A percentile compares a stretch with the other conserved stretches of the same genome.
Conservation (phyloP, 2,113 vertebrate species). For the Phoenicopterus ruber region DNA sequence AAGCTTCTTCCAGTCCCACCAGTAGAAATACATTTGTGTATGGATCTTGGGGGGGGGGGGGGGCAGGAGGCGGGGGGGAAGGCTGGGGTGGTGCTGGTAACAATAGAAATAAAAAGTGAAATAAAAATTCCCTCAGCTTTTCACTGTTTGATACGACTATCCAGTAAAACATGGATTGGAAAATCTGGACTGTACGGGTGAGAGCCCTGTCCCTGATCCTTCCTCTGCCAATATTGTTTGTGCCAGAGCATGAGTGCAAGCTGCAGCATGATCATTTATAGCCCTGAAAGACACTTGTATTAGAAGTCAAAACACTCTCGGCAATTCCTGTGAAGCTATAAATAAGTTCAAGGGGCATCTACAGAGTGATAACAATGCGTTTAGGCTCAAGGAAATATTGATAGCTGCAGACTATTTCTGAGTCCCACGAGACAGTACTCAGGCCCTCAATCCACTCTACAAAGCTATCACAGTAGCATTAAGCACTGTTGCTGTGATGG, state of each 20-base stretch:
- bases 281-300: not conserved
- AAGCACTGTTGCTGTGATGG: not conserved
- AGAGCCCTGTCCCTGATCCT: not conserved
- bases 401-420: not conserved
- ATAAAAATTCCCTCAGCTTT: not conserved
- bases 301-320: not conserved
- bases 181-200: not conserved
- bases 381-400: conserved; percentile 17
- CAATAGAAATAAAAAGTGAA: not conserved
- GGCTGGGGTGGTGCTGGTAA: too few species aligned
- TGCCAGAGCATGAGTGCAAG: not conserved
- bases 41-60: not conserved
- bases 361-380: not conserved
- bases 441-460: not conserved
- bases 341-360: conserved; percentile 6
- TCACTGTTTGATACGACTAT: not conserved
- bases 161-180: not conserved
- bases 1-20: not conserved
- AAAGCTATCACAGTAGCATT: not conserved
- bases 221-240: not conserved
- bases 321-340: not conserved
- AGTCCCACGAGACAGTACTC: not conserved
- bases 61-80: too few species aligned
- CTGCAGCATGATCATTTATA: not conserved
- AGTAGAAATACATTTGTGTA: fast-evolving